Evolutionary conservation across 2,113 vertebrate species (phyloP), one percentile per base, ranked within the genome.

Genomic region (Ariopsis seemanni): DNA sequence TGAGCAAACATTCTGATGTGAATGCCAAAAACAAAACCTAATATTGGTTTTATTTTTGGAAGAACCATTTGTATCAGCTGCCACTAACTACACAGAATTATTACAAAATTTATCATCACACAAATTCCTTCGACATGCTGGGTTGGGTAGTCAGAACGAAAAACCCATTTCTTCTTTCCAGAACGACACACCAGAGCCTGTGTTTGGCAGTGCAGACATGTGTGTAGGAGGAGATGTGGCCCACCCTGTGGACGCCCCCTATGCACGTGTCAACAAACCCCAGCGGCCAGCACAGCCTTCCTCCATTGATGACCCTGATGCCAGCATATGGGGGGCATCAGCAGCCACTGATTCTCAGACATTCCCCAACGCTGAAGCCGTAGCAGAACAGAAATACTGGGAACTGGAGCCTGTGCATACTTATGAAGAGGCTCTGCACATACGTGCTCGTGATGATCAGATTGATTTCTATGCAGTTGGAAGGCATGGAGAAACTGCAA

Each of bases 191-290:
- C 27, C 25, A 72, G 77, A 87, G 27, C 1, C 22, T 82, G 82
- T n/a, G 52, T 83, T 87, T n/a, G 58, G 18, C 52, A 75, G 30
- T 30, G 12, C 25, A 7, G 82, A 27, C 55, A 57, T 50, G 14
- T 27, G n/a, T 34, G 18, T 27, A 10, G 17, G 50, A 78, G 77
- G 25, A 17, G 77, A 85, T 42, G 18, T 74, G 20, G 12, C 6
- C 79, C 52, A 42, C 1, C 20, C 55, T 1, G 50, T 18, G 6
- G 90, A 91, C 57, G 85, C 67, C 55, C 91, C 78, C 2, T 93
- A 93, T 10, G 91, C 92, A 20, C 82, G 87, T 12, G 92, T 92
- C 42, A 92, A 92, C 65, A 93, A 92, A 85, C 84, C 87, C 2
- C 88, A 81, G 8, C 84, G 81, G 30, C 74, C 58, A 6, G 27